Evolutionary conservation across 2,113 vertebrate species (phyloP).

Genomic region (Climacteris rufus): DNA sequence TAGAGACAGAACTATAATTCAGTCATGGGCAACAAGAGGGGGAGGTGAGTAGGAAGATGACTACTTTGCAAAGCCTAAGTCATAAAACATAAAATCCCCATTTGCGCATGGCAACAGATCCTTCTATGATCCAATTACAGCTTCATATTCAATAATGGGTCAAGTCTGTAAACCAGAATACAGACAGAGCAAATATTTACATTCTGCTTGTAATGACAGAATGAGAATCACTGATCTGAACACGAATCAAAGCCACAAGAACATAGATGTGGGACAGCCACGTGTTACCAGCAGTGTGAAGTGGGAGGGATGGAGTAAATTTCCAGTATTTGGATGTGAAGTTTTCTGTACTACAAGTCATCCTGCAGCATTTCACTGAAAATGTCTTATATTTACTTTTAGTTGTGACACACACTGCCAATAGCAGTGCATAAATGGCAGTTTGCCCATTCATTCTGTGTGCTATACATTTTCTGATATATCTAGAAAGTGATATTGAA

Average conservation of each 20-base stretch:
- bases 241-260: constrained; percentile 61
- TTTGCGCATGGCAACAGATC: constrained; percentile 35
- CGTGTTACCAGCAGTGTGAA: constrained; percentile 54
- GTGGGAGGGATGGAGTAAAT: background rate
- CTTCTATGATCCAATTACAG: constrained; percentile 39
- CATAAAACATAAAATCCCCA: constrained; percentile 59
- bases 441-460: background rate
- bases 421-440: background rate
- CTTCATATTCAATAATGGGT: constrained; percentile 37
- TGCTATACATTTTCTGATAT: background rate
- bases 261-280: constrained; percentile 56
- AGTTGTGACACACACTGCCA: background rate
- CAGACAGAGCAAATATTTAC: constrained; percentile 74
- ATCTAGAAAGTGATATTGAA: background rate
- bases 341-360: constrained; percentile 39
- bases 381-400: background rate
- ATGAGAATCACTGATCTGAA: constrained; percentile 36
- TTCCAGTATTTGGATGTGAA: constrained; percentile 58
- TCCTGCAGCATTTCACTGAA: background rate
- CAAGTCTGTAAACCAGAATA: constrained; percentile 63
- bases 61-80: constrained; percentile 39
- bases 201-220: constrained; percentile 47
- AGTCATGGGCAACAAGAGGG: constrained; percentile 19
- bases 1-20: constrained; percentile 62
- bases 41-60: background rate